Conservation (phyloP, 2,113 vertebrate species). For the Hirundichthys speculiger region DNA sequence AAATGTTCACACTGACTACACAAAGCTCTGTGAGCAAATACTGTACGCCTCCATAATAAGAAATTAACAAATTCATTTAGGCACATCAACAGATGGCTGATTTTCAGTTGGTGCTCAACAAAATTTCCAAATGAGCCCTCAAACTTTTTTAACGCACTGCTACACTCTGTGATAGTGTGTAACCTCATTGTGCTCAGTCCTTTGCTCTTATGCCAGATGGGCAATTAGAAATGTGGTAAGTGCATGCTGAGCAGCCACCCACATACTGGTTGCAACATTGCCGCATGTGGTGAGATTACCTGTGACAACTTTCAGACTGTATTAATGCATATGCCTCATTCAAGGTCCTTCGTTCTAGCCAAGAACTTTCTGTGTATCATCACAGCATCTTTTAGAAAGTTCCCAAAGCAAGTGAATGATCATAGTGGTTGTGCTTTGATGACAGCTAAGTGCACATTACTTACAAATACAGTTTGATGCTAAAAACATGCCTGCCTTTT, state of each 20-base stretch:
- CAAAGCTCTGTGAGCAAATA: too few relatives aligned
- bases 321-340: slow-evolving; percentile 20
- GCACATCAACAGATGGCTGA: slow-evolving; percentile 10
- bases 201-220: slow-evolving; percentile 66
- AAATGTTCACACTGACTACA: too few relatives aligned
- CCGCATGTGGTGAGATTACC: slow-evolving; percentile 64
- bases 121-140: slow-evolving; percentile 18
- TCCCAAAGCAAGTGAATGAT: too few relatives aligned
- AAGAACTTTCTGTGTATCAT: slow-evolving; percentile 16
- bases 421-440: too few relatives aligned
- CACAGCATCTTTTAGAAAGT: slow-evolving; percentile 17
- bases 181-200: slow-evolving; percentile 19
- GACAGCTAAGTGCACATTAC: too few relatives aligned
- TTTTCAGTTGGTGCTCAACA: background rate
- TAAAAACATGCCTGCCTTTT: too few relatives aligned
- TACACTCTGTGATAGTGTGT: slow-evolving; percentile 34
- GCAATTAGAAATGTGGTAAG: slow-evolving; percentile 64
- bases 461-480: too few relatives aligned
- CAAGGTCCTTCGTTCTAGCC: slow-evolving; percentile 41
- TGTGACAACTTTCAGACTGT: slow-evolving; percentile 36
- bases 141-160: slow-evolving; percentile 20
- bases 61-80: slow-evolving; percentile 27
- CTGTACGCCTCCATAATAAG: background rate
- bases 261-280: slow-evolving; percentile 59
- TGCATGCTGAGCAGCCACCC: slow-evolving; percentile 62